Evolutionary conservation across 2,797 vertebrate genomes (phyloP), one percentile per base, ranked within the genome.

Genomic region (Periophthalmus magnuspinnatus): DNA sequence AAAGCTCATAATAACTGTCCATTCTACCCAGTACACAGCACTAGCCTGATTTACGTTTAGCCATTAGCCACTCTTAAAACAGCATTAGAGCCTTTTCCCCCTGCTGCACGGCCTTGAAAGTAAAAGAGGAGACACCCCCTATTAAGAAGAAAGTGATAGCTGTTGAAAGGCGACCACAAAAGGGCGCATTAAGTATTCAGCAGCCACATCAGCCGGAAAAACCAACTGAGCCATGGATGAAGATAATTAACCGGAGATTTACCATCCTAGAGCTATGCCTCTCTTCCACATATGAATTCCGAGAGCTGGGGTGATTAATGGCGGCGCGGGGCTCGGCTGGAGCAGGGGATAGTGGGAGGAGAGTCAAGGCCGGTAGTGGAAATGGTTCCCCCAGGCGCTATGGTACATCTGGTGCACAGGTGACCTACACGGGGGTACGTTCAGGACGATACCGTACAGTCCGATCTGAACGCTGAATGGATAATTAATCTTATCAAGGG

Each of bases 181-280:
- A 88, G 88, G 84, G 78, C 81, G 86, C 88, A 90, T 91, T 88
- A 91, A 88, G 65, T 86, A 92, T 91, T 90, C 77, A 91, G 78
- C 77, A 86, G 81, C 76, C 70, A 77, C 70, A 79, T 89, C 81
- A 78, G 75, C 79, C 78, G 78, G 75, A 83, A 81, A 57, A 85
- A 80, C 66, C 57, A 76, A 80, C 72, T 56, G 75, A 83, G 70
- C 80, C 82, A 72, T 81, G 77, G 72, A 75, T 21, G 28, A 71
- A 84, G 84, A 82, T 84, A 81, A 88, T 87, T 87, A 87, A 80
- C 64, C 70, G 57, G 77, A 81, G 80, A 88, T 86, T 85, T 81
- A 81, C 71, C 65, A 70, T 28, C 56, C 7, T 14, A 60, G 71
- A 72, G 69, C 76, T 67, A 56, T 28, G 61, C 69, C 64, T 54